phyloP scores from a whole-genome alignment of 2,113 vertebrate species.

The Tragelaphus buxtoni region DNA sequence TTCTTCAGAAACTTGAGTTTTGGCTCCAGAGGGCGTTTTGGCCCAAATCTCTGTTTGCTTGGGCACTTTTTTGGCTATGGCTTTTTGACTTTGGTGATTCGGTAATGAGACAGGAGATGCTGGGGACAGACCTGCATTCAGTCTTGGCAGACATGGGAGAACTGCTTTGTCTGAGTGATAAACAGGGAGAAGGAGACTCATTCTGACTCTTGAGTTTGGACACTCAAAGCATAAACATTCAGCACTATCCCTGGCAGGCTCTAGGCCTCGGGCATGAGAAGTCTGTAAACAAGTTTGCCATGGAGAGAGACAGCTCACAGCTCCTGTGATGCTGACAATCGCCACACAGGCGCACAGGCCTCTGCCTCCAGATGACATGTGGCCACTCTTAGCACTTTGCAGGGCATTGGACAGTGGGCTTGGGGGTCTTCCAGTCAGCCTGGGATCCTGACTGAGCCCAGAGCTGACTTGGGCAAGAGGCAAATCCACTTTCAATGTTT shows the following conservation, averaged over 20 bases:
- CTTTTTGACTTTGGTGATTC: background rate
- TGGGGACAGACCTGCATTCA: background rate
- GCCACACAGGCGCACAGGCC: background rate
- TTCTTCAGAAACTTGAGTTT: background rate
- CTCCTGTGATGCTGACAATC: background rate
- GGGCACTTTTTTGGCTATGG: background rate
- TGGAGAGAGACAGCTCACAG: background rate
- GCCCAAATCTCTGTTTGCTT: background rate
- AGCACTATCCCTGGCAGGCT: background rate
- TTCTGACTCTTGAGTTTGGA: background rate
- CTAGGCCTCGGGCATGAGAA: background rate
- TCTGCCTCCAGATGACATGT: background rate
- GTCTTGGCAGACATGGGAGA: background rate
- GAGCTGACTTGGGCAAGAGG: background rate
- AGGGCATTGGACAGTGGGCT: too few species aligned
- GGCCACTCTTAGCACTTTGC: fast-evolving
- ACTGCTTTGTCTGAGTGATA: background rate
- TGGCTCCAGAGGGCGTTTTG: background rate
- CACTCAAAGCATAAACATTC: background rate
- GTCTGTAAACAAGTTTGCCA: background rate
- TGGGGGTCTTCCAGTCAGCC: background rate
- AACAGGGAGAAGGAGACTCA: background rate
- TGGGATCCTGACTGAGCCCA: fast-evolving
- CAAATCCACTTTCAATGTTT: background rate
- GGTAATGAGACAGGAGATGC: background rate